Evolutionary conservation across 2,797 vertebrate species (phyloP), one percentile per base, ranked within the genome.

Genomic region (Apogon talboti): DNA sequence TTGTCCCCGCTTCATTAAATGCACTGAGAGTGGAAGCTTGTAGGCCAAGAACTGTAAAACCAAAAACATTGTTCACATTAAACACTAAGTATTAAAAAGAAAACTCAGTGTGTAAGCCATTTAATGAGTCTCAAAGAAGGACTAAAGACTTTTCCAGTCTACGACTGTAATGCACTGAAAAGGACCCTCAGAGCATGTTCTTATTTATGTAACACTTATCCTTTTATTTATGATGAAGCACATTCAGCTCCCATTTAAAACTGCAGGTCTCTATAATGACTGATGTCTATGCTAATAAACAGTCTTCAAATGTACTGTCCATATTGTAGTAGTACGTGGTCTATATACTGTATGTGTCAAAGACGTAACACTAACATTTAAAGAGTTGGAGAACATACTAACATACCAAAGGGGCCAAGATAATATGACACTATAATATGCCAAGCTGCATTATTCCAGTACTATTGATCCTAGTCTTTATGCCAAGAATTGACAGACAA

Each of bases 1-100:
- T 66, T 42, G 51, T 63, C 55, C 38, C 16, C 41, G 76, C 12
- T 33, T 42, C 6, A 42, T 11, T 60, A 24, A 58, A 19, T 40
- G 24, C 16, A 33, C n/a, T 60, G 16, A n/a, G 13, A n/a, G 13
- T 41, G 1, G 18, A 11, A 18, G 5, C 14, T 10, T 47, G 13
- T 11, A 11, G 16, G 45, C 18, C 6, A 40, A 10, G 7, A 60
- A 40, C 11, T 2, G 11, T 3, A 19, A 49, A 28, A 33, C 24
- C 7, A 35, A 33, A 40, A 42, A 46, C 9, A 38, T 2, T 4
- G 2, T 12, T 0, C 4, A 21, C 6, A 54, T 41, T 30, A 48
- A 58, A 42, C 8, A 59, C n/a, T 9, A 30, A 13, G 38, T 0
- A 45, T n/a, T 6, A 10, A n/a, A n/a, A 43, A 50, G 30, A 19